Evolutionary conservation across 2,113 vertebrate genomes (phyloP), one percentile per base, ranked within the genome.

Genomic region (Prunella fulvescens): DNA sequence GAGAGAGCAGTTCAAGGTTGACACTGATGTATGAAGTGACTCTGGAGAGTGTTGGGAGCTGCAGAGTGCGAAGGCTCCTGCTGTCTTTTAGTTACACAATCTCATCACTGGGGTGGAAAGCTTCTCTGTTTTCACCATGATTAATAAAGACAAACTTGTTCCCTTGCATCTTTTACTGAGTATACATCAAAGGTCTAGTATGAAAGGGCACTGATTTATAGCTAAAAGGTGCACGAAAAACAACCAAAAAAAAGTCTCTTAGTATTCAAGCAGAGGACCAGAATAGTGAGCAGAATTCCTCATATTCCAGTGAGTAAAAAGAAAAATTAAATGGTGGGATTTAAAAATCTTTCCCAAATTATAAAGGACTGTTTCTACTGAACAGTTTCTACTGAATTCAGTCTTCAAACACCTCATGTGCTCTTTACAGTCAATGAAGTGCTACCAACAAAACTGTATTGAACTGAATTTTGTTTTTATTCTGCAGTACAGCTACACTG

Each of bases 11-110:
- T 70, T 86, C 86, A 92, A 91, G 94, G 86, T 37, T 95, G 83
- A 91, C 72, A 93, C 50, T 73, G 86, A 93, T 86, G 53, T 25
- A 86, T 83, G 51, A 70, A 86, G 69, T 45, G 81, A 45, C 45
- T 83, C 88, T n/a, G 57, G 67, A 90, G 71, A 42, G 40, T 40
- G 72, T 54, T 81, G 54, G 66, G 76, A 90, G 80, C 86, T 90
- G 83, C 48, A 79, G 70, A 85, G 66, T 67, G 74, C 8, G 0
- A 72, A 92, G 70, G 51, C 72, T 92, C 67, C 93, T 93, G 89
- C 86, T 95, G 89, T 62, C 89, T 62, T 93, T 81, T 58, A 74
- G 65, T 77, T 95, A 93, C 71, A 88, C 76, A 92, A 51, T 60
- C 79, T 92, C 66, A 83, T 45, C 86, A 73, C 67, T 6, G 7